phyloP scores from a whole-genome alignment of 2,113 vertebrate species.

The Antigone vipio region DNA sequence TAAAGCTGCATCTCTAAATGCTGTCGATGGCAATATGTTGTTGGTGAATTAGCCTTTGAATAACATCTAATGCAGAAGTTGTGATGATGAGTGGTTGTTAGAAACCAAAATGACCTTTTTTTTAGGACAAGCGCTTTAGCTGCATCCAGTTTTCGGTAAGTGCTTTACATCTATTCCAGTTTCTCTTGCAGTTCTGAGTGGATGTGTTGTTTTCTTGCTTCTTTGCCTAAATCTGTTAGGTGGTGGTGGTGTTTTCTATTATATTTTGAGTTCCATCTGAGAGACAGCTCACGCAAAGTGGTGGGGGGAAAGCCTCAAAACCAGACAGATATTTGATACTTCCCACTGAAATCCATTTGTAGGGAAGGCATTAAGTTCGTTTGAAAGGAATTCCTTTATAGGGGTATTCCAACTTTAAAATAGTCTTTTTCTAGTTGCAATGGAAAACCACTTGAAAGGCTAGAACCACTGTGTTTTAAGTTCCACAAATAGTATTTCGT shows the following conservation, averaged over 20 bases:
- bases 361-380: background rate
- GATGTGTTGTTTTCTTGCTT: background rate
- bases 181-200: background rate
- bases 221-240: background rate
- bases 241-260: background rate
- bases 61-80: background rate
- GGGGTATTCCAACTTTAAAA: background rate
- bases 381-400: background rate
- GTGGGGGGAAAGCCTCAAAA: background rate
- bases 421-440: background rate
- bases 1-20: background rate
- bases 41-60: slow-evolving; percentile 15
- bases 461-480: background rate
- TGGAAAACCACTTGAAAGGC: background rate
- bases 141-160: background rate
- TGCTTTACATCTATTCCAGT: background rate
- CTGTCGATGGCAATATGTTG: slow-evolving; percentile 19
- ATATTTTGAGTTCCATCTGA: background rate
- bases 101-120: slow-evolving; percentile 11
- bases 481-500: background rate
- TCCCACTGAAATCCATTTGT: background rate
- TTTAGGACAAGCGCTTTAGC: background rate
- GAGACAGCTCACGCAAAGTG: background rate
- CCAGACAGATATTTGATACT: background rate
- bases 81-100: background rate